These are phyloP conservation scores for Oxyscelio sp. DNA, from an alignment of 2,888 invertebrate species.

Conservation along the genomic window DNA sequence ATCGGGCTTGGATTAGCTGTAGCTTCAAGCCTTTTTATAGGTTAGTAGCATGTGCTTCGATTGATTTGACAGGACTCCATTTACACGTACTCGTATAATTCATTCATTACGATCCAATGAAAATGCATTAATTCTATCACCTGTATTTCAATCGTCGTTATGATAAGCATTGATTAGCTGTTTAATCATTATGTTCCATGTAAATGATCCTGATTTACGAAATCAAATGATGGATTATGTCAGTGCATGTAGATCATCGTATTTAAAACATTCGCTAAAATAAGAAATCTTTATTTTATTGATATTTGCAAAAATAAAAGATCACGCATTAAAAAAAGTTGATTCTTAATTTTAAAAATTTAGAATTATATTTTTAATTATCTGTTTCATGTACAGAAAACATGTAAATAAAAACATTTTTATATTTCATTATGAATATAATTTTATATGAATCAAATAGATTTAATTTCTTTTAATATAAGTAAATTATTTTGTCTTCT, in stretches of 20 bases:
- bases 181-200: conserved; percentile 24
- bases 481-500: no score
- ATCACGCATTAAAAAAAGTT: no score
- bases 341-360: no score
- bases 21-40: conserved; percentile 95
- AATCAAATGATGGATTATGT: conserved; percentile 3
- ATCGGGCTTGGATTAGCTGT: conserved; percentile 94
- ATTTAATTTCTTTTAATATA: no score
- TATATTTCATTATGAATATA: no score
- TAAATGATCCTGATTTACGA: conserved; percentile 9
- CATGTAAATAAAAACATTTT: background rate
- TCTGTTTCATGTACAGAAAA: background rate
- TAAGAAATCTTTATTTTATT: no score
- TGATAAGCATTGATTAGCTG: conserved; percentile 48
- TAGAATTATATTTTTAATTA: no score
- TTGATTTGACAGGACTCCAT: conserved; percentile 46
- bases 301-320: background rate
- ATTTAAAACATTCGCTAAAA: no score
- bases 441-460: background rate
- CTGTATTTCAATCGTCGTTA: conserved; percentile 38
- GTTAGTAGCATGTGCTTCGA: conserved; percentile 87
- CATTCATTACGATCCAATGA: conserved; percentile 46
- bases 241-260: background rate
- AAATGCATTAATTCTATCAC: conserved; percentile 49
- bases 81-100: conserved; percentile 36